Conservation (phyloP, 2,888 invertebrate species). For the Leistus spinibarbis region DNA sequence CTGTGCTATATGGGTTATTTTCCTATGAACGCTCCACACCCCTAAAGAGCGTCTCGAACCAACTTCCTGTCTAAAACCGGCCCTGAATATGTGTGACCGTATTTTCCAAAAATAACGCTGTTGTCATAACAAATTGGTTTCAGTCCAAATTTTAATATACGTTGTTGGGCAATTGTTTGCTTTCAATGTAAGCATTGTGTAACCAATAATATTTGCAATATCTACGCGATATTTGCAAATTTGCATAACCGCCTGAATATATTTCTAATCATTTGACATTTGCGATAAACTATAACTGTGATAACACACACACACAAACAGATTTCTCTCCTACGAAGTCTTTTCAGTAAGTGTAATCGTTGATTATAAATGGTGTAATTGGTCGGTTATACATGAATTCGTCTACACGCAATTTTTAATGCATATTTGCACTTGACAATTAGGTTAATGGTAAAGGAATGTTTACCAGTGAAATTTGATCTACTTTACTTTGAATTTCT, state of each 20-base stretch:
- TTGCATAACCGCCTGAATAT: not conserved
- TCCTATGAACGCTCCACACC: no score
- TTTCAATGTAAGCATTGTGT: not conserved
- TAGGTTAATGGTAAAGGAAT: constrained; percentile 23
- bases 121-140: not conserved
- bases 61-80: no score
- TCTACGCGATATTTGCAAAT: not conserved
- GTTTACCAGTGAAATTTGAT: constrained; percentile 31
- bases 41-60: no score
- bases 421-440: constrained; percentile 8
- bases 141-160: not conserved
- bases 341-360: no score
- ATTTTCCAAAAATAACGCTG: not conserved
- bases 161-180: not conserved
- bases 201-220: not conserved
- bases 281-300: not conserved
- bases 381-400: not conserved
- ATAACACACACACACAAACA: no score
- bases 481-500: constrained; percentile 28
- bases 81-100: no score
- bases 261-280: not conserved
- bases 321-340: no score
- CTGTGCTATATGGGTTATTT: no score
- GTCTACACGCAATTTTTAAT: not conserved
- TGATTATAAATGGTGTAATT: no score